Base-by-base conservation (phyloP, 1,140 invertebrate species). In the Aphis gossypii region DNA sequence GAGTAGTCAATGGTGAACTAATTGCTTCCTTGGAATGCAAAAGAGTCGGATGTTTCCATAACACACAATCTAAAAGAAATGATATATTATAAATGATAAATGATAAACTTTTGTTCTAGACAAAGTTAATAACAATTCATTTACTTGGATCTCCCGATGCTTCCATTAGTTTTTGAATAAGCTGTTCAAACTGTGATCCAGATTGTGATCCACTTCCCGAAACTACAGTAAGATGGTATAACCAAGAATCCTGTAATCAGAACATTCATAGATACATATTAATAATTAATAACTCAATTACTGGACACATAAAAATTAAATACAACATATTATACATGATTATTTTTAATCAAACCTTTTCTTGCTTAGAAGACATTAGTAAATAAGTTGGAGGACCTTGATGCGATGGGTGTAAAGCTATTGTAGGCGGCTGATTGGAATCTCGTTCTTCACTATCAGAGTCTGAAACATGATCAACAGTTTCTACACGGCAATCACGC, bases 121-220 rank as follows among this genome's bases (percentile, higher is more conserved):
- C 3, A 44, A 44, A 44, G 14, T 60, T n/a, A 18, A 90, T 68
- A 44, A 44, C 30, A 44, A 76, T 56, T 1, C 91, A 96, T 96
- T 96, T 95, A 98, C 97, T 98, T n/a, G 98, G 97, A 96, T 99
- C 98, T 11, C 98, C 98, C 94, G 99, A 98, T 30, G 97, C 97
- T 95, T 99, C 98, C 98, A 99, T 99, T 23, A 99, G 96, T 95
- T 98, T 98, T 95, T 99, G 98, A 23, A 99, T 97, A 14, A 99
- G 95, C 95, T 99, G 98, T 95, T 99, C 99, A 95, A 98, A 99
- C 95, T 99, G 98, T 6, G 98, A 99, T 60, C 98, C 98, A 93
- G 97, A 98, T 95, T 97, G 98, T 20, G 97, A 97, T 8, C 98
- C 98, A 86, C 98, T 98, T 3, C 98, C 98, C 60, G 98, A 98